Evolutionary conservation across 1,140 invertebrate genomes (phyloP).

Genomic region (Saccostrea echinata): DNA sequence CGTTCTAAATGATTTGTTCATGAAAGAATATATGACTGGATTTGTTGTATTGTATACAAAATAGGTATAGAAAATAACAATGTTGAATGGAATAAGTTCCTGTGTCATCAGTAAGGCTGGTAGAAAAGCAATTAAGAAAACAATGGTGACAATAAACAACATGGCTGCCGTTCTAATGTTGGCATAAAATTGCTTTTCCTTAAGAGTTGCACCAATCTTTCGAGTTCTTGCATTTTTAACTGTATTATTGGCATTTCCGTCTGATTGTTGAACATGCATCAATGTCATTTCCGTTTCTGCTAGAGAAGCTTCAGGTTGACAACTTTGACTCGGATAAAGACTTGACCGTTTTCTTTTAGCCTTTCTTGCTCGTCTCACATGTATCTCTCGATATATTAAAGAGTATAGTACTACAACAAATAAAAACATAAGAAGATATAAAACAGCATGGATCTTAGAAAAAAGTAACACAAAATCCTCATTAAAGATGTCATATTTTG

Average conservation of each 20-base stretch:
- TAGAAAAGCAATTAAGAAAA: conserved; percentile 76
- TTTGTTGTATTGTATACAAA: conserved; percentile 77
- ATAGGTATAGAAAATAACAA: conserved; percentile 76
- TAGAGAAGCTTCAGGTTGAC: conserved; percentile 59
- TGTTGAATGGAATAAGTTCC: conserved; percentile 67
- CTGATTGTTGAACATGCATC: conserved; percentile 24
- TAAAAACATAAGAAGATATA: conserved; percentile 69
- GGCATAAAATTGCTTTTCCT: conserved; percentile 70
- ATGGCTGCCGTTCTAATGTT: conserved; percentile 76
- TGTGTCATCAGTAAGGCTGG: conserved; percentile 76
- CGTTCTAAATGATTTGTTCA: conserved; percentile 77
- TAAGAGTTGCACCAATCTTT: conserved; percentile 52
- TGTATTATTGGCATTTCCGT: conserved; percentile 45
- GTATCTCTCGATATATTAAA: conserved; percentile 71
- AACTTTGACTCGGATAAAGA: conserved; percentile 58
- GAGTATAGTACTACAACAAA: conserved; percentile 73
- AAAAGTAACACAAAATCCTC: conserved; percentile 67
- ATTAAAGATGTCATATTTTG: conserved; percentile 62
- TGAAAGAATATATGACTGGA: conserved; percentile 78
- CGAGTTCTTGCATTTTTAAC: not conserved
- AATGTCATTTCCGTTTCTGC: conserved; percentile 63
- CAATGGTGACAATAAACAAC: conserved; percentile 77
- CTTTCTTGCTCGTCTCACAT: conserved; percentile 64
- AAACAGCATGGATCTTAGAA: conserved; percentile 71
- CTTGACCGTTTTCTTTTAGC: conserved; percentile 63